phyloP scores from a whole-genome alignment of 1,140 invertebrate species.

The Drosophila parabipectinata region DNA sequence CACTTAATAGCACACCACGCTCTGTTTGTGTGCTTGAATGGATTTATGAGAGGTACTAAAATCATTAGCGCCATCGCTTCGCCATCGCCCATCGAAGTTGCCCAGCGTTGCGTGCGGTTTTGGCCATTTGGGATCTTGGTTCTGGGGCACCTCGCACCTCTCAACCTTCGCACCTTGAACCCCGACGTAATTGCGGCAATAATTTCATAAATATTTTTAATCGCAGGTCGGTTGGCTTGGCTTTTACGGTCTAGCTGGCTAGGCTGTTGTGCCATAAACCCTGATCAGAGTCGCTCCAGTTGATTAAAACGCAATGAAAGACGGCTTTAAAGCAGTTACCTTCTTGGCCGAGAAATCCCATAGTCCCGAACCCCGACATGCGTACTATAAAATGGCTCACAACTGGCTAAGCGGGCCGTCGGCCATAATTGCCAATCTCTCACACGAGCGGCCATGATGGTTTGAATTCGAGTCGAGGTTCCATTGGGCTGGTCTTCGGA shows the following conservation, averaged over 20 bases:
- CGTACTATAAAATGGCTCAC: slow-evolving; percentile 55
- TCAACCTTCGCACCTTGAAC: slow-evolving; percentile 13
- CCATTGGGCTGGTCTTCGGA: slow-evolving; percentile 1
- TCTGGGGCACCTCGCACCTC: slow-evolving; percentile 24
- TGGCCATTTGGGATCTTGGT: slow-evolving; percentile 4
- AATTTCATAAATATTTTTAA: slow-evolving; percentile 77
- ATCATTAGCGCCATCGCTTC: slow-evolving; percentile 71
- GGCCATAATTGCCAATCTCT: slow-evolving; percentile 60
- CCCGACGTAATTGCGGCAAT: slow-evolving; percentile 62
- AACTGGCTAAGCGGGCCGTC: slow-evolving; percentile 26
- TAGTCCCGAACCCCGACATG: slow-evolving; percentile 52
- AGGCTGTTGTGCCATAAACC: slow-evolving; percentile 22
- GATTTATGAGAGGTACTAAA: slow-evolving; percentile 78
- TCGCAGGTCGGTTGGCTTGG: slow-evolving; percentile 42
- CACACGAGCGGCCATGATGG: slow-evolving; percentile 61
- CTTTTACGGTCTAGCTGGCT: slow-evolving; percentile 48
- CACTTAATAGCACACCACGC: slow-evolving; percentile 69
- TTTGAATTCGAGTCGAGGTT: background rate
- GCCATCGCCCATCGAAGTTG: slow-evolving; percentile 33
- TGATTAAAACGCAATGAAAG: slow-evolving; percentile 68
- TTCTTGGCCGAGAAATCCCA: slow-evolving; percentile 8
- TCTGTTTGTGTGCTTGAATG: slow-evolving; percentile 66
- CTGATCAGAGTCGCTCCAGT: slow-evolving; percentile 48
- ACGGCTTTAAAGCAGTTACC: slow-evolving; percentile 25
- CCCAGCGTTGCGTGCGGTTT: slow-evolving; percentile 55